phyloP scores from a whole-genome alignment of 2,888 invertebrate species.

The Caenorhabditis afra region DNA sequence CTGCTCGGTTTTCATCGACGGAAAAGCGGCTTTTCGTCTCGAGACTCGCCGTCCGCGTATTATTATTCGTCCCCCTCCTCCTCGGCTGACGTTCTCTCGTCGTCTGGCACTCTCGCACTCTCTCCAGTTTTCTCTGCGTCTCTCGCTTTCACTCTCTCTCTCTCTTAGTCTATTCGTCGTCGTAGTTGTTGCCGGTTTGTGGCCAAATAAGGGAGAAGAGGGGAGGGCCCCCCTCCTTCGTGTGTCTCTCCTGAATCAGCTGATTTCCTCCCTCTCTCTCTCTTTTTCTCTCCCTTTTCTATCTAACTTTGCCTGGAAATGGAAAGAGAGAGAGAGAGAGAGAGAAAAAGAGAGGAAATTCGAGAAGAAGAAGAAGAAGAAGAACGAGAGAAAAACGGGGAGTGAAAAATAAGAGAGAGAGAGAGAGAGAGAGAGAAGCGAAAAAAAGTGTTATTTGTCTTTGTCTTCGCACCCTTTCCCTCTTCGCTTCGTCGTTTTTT shows the following conservation, averaged over 20 bases:
- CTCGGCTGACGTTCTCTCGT: not conserved
- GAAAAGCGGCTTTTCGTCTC: too few relatives aligned
- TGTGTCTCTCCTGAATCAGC: slow-evolving; percentile 41
- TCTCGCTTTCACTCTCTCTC: too few relatives aligned
- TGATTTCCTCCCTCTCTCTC: slow-evolving; percentile 25
- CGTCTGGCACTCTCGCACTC: not conserved
- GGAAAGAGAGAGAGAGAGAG: not conserved
- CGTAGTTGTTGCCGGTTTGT: not conserved
- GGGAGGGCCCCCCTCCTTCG: too few relatives aligned
- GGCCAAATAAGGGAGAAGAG: too few relatives aligned
- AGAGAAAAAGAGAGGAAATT: not conserved
- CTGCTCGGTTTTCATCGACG: too few relatives aligned
- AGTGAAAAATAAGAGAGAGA: slow-evolving; percentile 9
- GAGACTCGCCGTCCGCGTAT: not conserved
- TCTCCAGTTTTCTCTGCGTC: not conserved
- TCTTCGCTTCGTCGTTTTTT: not conserved
- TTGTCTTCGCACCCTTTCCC: slow-evolving; percentile 9
- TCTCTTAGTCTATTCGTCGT: too few relatives aligned
- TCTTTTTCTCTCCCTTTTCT: slow-evolving; percentile 1
- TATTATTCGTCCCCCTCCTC: not conserved
- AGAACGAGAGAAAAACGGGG: not conserved
- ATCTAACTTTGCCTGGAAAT: not conserved
- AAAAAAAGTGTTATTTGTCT: slow-evolving; percentile 22
- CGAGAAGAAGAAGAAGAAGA: slow-evolving; percentile 12
- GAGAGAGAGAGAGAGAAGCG: not conserved